A percentile compares a stretch with the other conserved stretches of the same genome.
Conservation (phyloP, 2,113 vertebrate genomes). For the Apteryx mantelli region DNA sequence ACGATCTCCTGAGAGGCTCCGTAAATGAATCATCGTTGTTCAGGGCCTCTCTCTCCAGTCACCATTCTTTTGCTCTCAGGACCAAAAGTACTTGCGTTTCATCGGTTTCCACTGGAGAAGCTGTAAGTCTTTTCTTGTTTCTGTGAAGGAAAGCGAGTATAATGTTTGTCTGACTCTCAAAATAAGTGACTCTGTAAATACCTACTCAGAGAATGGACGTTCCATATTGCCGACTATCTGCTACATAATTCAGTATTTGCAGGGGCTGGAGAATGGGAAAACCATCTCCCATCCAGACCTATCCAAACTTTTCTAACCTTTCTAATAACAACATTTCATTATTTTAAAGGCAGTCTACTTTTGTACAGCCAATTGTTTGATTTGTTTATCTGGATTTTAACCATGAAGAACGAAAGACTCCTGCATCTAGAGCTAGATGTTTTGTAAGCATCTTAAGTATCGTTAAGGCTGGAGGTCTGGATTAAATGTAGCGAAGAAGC, state of each 20-base stretch:
- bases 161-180: not conserved
- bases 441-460: not conserved
- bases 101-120: slow-evolving; percentile 66
- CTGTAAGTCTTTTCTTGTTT: slow-evolving; percentile 62
- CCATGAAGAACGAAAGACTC: not conserved
- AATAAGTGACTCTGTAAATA: not conserved
- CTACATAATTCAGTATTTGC: not conserved
- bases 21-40: slow-evolving; percentile 72
- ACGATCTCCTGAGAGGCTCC: slow-evolving; percentile 61
- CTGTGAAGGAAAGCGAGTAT: not conserved
- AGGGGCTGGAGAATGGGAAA: not conserved
- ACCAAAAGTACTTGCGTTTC: slow-evolving; percentile 63
- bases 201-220: not conserved
- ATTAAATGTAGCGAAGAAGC: not conserved
- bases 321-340: not conserved
- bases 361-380: not conserved
- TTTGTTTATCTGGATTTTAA: not conserved
- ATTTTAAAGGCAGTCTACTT: not conserved
- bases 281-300: not conserved
- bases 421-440: not conserved
- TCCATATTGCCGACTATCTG: not conserved
- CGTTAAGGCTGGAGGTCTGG: not conserved
- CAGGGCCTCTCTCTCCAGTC: slow-evolving; percentile 67
- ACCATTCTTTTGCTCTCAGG: slow-evolving; percentile 53
- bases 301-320: not conserved